Evolutionary conservation across 2,888 invertebrate species (phyloP).

Genomic region (Amphipoea lucens): DNA sequence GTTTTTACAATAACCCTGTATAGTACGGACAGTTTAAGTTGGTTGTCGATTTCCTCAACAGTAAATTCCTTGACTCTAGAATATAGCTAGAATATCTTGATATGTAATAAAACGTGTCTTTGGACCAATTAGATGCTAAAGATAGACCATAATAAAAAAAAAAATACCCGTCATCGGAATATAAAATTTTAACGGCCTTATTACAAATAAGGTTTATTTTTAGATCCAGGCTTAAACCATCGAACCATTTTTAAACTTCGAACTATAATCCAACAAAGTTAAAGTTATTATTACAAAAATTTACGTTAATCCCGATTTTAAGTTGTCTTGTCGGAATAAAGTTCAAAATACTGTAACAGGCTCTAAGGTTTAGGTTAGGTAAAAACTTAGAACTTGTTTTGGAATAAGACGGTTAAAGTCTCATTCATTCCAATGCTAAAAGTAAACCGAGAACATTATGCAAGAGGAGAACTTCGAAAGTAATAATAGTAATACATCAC

Average conservation of each 20-base stretch:
- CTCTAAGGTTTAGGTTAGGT: too few relatives aligned
- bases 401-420: too few relatives aligned
- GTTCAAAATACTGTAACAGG: too few relatives aligned
- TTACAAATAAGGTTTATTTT: too few relatives aligned
- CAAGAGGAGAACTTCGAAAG: background rate
- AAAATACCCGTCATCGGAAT: background rate
- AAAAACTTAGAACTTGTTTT: too few relatives aligned
- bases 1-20: too few relatives aligned
- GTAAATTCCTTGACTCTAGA: background rate
- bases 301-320: too few relatives aligned
- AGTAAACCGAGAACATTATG: background rate
- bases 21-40: background rate
- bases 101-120: background rate
- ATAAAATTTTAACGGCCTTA: background rate
- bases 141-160: background rate
- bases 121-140: background rate
- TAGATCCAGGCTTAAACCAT: too few relatives aligned
- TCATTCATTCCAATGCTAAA: background rate
- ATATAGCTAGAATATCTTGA: background rate
- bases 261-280: too few relatives aligned
- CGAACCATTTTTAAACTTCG: too few relatives aligned
- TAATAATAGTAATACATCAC: background rate
- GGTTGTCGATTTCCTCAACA: background rate
- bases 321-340: too few relatives aligned
- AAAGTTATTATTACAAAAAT: too few relatives aligned